Conservation (phyloP, 2,797 vertebrate species). For the Brachyrhaphis roseni region DNA sequence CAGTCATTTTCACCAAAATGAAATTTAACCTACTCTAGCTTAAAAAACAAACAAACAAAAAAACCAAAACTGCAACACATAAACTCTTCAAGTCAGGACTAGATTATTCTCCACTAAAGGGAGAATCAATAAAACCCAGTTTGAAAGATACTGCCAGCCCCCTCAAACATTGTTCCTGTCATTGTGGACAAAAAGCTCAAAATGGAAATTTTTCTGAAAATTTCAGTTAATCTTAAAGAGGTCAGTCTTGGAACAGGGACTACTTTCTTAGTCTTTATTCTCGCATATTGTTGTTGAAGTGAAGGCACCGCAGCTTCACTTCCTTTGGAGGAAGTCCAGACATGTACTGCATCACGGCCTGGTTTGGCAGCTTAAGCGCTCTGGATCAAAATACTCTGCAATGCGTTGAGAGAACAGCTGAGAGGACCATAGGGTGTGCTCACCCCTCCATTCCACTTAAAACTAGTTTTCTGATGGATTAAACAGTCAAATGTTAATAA, state of each 20-base stretch:
- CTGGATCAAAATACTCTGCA: not conserved
- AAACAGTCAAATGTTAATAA: too few relatives aligned
- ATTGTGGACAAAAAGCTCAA: not conserved
- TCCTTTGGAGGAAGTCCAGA: not conserved
- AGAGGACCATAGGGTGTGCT: not conserved
- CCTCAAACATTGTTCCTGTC: not conserved
- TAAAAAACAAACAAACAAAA: not conserved
- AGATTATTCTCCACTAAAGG: not conserved
- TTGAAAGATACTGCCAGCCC: not conserved
- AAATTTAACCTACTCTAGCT: not conserved
- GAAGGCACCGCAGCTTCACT: not conserved
- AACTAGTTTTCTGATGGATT: too few relatives aligned
- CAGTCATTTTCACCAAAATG: not conserved
- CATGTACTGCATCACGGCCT: not conserved
- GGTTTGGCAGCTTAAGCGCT: not conserved
- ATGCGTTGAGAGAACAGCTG: not conserved
- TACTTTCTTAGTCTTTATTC: not conserved
- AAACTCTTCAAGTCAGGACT: not conserved
- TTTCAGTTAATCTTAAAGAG: not conserved
- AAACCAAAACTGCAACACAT: not conserved
- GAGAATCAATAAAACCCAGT: not conserved
- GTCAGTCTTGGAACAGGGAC: not conserved
- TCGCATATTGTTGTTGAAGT: not conserved
- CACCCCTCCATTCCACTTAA: not conserved
- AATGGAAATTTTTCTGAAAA: not conserved